phyloP scores from a whole-genome alignment of 1,140 invertebrate species.

The Tetragnatha versicolor region DNA sequence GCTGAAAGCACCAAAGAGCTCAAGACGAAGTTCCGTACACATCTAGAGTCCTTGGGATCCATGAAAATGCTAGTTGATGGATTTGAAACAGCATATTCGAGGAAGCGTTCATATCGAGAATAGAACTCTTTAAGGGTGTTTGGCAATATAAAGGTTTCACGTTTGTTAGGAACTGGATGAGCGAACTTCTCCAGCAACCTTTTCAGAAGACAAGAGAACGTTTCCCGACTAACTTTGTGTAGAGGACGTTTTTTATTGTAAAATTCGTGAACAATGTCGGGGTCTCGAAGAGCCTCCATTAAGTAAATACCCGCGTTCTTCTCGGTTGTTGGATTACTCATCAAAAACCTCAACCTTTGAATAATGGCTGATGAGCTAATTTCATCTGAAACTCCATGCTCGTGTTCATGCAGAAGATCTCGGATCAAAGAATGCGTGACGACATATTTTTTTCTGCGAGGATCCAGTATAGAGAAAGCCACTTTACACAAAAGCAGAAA shows the following conservation, averaged over 20 bases:
- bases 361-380: conserved; percentile 77
- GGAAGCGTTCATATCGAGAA: neutral
- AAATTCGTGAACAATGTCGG: conserved; percentile 64
- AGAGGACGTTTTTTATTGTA: conserved; percentile 56
- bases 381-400: conserved; percentile 67
- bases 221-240: conserved; percentile 47
- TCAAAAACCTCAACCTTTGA: conserved; percentile 71
- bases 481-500: conserved; percentile 73
- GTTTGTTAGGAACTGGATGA: conserved; percentile 15
- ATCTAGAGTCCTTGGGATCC: conserved; percentile 59
- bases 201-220: conserved; percentile 57
- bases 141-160: conserved; percentile 33
- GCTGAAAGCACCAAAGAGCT: conserved; percentile 62
- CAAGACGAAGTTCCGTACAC: conserved; percentile 62
- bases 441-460: conserved; percentile 64
- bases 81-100: too few species aligned
- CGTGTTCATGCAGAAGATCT: conserved; percentile 71
- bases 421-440: conserved; percentile 67
- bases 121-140: conserved; percentile 39
- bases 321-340: conserved; percentile 69
- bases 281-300: conserved; percentile 71
- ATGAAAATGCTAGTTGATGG: too few species aligned
- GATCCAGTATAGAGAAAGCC: conserved; percentile 71
- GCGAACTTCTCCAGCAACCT: conserved; percentile 58
- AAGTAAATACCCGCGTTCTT: conserved; percentile 70